Conservation (phyloP, 2,888 invertebrate species). For the Noctua comes region DNA sequence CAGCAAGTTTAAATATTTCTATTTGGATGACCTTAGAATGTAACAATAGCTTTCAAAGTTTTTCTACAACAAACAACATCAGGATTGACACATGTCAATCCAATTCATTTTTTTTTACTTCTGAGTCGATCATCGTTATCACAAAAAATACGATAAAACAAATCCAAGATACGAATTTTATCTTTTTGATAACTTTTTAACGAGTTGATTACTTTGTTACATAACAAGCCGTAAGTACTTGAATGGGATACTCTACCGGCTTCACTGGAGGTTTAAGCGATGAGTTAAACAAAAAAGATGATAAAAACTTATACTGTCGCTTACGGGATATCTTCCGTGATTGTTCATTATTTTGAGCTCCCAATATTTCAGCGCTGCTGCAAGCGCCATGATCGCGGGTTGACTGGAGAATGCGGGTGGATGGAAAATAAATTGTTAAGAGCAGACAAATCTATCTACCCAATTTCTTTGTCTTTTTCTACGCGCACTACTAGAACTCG, state of each 20-base stretch:
- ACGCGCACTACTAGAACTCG: too few relatives aligned
- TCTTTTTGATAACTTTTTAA: constrained; percentile 1
- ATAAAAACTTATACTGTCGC: not conserved
- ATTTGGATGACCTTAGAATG: not conserved
- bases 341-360: too few relatives aligned
- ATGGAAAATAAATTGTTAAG: too few relatives aligned
- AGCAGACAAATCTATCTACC: too few relatives aligned
- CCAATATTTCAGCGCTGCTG: too few relatives aligned
- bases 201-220: not conserved
- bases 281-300: not conserved
- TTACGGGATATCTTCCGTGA: too few relatives aligned
- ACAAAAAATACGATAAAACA: not conserved
- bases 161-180: not conserved
- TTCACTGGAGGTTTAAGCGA: too few relatives aligned
- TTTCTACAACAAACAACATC: not conserved
- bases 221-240: not conserved
- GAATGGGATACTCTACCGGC: not conserved
- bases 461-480: too few relatives aligned
- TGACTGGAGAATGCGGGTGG: too few relatives aligned
- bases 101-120: not conserved
- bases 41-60: not conserved
- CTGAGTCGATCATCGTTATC: not conserved
- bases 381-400: too few relatives aligned
- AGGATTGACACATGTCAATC: not conserved
- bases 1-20: not conserved